Evolutionary conservation across 2,797 vertebrate species (phyloP).

Genomic region (Pygocentrus nattereri): DNA sequence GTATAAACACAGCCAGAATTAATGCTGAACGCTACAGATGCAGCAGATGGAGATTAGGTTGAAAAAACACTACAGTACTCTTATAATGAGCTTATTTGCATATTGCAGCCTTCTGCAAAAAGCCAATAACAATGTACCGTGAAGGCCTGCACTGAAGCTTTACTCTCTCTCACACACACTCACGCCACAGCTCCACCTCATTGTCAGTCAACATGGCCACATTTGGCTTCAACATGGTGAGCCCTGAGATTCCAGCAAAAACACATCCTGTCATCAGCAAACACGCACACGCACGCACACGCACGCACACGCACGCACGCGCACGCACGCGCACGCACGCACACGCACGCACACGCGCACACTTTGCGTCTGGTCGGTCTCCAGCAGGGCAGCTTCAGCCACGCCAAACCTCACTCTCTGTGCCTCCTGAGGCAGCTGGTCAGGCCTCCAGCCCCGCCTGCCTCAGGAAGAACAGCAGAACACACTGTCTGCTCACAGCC

Average conservation of each 20-base stretch:
- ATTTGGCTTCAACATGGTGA: slow-evolving; percentile 70
- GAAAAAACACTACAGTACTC: too few species aligned
- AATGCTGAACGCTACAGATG: too few species aligned
- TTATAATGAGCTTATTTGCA: too few species aligned
- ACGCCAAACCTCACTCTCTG: slow-evolving; percentile 69
- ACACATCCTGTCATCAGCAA: slow-evolving; percentile 69
- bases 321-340: slow-evolving; percentile 30
- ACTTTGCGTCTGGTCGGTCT: slow-evolving; percentile 74
- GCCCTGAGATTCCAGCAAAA: slow-evolving; percentile 68
- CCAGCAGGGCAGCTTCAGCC: slow-evolving; percentile 65
- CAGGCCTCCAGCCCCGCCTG: slow-evolving; percentile 71
- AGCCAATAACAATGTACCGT: too few species aligned
- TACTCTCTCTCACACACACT: not conserved
- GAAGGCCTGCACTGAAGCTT: too few species aligned
- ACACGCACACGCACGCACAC: slow-evolving; percentile 51
- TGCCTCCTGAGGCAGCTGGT: slow-evolving; percentile 77
- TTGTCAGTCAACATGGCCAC: slow-evolving; percentile 60
- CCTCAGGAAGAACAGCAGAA: slow-evolving; percentile 65
- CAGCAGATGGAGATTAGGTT: too few species aligned
- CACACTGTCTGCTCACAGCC: slow-evolving; percentile 63
- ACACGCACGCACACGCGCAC: slow-evolving; percentile 22
- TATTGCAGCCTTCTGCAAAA: too few species aligned
- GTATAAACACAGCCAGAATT: too few species aligned
- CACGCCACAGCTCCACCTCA: slow-evolving; percentile 14
- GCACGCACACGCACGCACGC: slow-evolving; percentile 24